Evolutionary conservation across 1,140 invertebrate genomes (phyloP).

Genomic region (Drosophila dunni): DNA sequence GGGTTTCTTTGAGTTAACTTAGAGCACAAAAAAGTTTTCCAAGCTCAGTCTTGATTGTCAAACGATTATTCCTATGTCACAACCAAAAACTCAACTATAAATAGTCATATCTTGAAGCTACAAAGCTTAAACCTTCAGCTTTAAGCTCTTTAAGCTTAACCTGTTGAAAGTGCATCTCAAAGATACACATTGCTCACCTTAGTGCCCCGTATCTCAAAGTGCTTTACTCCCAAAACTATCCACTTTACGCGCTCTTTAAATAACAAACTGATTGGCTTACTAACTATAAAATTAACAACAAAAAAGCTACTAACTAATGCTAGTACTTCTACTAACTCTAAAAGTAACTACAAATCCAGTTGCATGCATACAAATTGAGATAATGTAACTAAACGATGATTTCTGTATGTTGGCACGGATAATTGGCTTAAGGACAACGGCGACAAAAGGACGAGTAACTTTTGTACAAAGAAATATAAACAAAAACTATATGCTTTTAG

Average conservation of each 20-base stretch:
- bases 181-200: slow-evolving; percentile 34
- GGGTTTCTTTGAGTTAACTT: no score
- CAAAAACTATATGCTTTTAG: slow-evolving; percentile 50
- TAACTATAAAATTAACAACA: background rate
- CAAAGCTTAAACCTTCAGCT: no score
- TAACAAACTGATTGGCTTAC: slow-evolving; percentile 51
- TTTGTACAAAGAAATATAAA: background rate
- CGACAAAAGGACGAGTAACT: background rate
- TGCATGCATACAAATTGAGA: slow-evolving; percentile 30
- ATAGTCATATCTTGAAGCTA: no score
- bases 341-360: slow-evolving; percentile 11
- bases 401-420: slow-evolving; percentile 24
- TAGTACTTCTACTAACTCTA: slow-evolving; percentile 3
- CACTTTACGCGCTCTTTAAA: background rate
- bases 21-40: no score
- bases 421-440: slow-evolving; percentile 24
- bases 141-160: no score
- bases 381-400: background rate
- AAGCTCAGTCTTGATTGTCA: no score
- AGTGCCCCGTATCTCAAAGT: slow-evolving; percentile 44
- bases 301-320: background rate
- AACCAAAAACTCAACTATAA: no score
- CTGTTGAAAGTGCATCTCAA: background rate
- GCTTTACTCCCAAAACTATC: slow-evolving; percentile 20
- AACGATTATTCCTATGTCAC: no score